A percentile compares a stretch with the other conserved stretches of the same genome.
phyloP scores from a whole-genome alignment of 2,797 vertebrate species.

The Acanthopagrus latus region DNA sequence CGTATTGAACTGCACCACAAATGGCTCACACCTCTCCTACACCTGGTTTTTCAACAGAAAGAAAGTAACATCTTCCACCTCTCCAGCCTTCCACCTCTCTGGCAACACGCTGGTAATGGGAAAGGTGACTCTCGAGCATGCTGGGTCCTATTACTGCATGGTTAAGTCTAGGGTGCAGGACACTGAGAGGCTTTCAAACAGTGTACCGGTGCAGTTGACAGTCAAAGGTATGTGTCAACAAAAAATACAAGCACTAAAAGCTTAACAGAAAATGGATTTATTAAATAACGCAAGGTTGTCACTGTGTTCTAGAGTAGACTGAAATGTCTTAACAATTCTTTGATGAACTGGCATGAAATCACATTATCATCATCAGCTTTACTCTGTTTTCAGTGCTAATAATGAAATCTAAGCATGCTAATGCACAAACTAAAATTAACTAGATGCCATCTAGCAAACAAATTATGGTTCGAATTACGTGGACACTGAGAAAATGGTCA shows the following conservation, averaged over 20 bases:
- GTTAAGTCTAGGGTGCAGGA: slow-evolving; percentile 68
- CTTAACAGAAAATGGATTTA: neutral
- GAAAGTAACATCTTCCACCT: slow-evolving; percentile 45
- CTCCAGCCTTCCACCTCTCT: slow-evolving; percentile 26
- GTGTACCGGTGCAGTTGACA: slow-evolving; percentile 69
- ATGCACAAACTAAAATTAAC: neutral
- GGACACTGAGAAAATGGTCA: neutral
- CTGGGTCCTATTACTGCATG: slow-evolving; percentile 80
- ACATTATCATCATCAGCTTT: neutral
- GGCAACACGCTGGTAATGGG: slow-evolving; percentile 74
- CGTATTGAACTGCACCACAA: slow-evolving; percentile 70
- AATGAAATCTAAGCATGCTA: neutral
- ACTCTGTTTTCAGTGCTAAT: too few species aligned
- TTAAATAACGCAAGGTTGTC: neutral
- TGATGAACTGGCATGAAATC: neutral
- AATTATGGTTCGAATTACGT: neutral
- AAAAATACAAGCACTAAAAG: neutral
- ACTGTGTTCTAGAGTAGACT: neutral
- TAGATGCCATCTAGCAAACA: neutral
- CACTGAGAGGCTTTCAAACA: slow-evolving; percentile 75
- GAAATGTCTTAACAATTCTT: neutral
- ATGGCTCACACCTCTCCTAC: slow-evolving; percentile 82
- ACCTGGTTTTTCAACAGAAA: slow-evolving; percentile 81
- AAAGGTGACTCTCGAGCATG: slow-evolving; percentile 58
- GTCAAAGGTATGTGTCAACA: slow-evolving; percentile 79